A percentile compares a stretch with the other conserved stretches of the same genome.
phyloP scores from a whole-genome alignment of 2,113 vertebrate species.

The Dolichotis patagonum region DNA sequence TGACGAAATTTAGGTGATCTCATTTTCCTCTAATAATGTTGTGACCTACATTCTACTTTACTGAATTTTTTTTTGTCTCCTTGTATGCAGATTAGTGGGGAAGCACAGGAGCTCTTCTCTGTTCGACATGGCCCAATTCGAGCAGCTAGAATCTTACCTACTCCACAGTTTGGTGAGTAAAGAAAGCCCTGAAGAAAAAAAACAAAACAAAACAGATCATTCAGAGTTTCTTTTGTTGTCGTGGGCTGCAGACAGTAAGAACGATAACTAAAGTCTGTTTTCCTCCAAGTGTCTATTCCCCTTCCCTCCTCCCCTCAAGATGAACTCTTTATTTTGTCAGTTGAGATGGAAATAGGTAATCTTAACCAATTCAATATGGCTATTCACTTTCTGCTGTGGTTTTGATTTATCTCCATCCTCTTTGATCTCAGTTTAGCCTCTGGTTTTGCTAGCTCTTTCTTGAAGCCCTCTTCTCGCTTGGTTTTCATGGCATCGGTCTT shows the following conservation, averaged over 20 bases:
- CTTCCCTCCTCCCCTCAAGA: slow-evolving; percentile 40
- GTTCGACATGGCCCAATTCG: slow-evolving; percentile 95
- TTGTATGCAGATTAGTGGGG: slow-evolving; percentile 92
- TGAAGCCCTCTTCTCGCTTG: slow-evolving; percentile 65
- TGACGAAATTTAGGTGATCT: neutral
- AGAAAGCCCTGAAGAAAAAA: slow-evolving; percentile 41
- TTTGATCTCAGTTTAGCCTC: slow-evolving; percentile 77
- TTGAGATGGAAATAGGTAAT: slow-evolving; percentile 82
- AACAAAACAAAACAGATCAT: slow-evolving; percentile 32
- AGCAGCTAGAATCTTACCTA: slow-evolving; percentile 94
- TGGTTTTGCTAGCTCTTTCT: slow-evolving; percentile 68
- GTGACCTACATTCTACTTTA: slow-evolving; percentile 6
- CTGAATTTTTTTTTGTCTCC: neutral
- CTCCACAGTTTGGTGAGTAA: slow-evolving; percentile 94
- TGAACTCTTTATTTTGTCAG: slow-evolving; percentile 72
- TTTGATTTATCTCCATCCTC: slow-evolving; percentile 78
- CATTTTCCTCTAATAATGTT: neutral
- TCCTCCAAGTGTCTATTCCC: slow-evolving; percentile 50
- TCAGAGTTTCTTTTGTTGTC: slow-evolving; percentile 69
- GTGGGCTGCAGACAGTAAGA: slow-evolving; percentile 63
- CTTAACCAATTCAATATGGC: slow-evolving; percentile 82
- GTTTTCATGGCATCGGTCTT: slow-evolving; percentile 65
- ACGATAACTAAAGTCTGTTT: slow-evolving; percentile 73
- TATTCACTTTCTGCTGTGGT: slow-evolving; percentile 77
- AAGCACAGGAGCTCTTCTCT: slow-evolving; percentile 98